These are phyloP conservation scores for Perithous albicinctus DNA, from an alignment of 2,888 invertebrate species.

Conservation along the genomic window DNA sequence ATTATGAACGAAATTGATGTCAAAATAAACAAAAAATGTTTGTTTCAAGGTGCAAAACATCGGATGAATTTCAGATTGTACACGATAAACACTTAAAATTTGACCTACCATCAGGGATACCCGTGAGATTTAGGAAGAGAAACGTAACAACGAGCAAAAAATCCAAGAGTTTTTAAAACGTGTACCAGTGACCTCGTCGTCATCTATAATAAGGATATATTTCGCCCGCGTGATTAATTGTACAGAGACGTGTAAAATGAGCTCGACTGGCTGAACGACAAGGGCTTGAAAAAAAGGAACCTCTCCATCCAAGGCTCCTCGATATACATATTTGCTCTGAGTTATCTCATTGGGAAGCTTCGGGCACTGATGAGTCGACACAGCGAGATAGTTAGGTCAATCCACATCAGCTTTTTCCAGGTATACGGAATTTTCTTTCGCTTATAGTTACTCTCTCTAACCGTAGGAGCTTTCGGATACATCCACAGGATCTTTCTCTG, in stretches of 20 bases:
- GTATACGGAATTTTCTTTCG: conserved; percentile 42
- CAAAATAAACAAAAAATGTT: no score
- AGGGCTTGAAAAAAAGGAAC: no score
- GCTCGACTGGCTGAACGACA: neutral
- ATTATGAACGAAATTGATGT: no score
- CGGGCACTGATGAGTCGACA: conserved; percentile 24
- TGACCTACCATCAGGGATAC: no score
- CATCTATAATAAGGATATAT: no score
- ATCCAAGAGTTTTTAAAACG: no score
- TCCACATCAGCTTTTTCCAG: conserved; percentile 35
- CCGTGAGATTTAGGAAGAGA: no score
- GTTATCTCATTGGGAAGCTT: conserved; percentile 53
- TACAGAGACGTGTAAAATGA: neutral
- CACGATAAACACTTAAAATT: no score
- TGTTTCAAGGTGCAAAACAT: no score
- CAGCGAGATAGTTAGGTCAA: conserved; percentile 43
- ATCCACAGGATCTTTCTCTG: neutral
- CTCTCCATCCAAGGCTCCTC: no score
- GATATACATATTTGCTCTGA: conserved; percentile 50
- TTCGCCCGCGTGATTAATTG: neutral
- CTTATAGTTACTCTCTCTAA: neutral
- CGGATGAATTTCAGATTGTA: no score
- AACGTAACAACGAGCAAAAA: no score
- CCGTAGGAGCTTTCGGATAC: neutral
- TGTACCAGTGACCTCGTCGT: neutral